Evolutionary conservation across 2,113 vertebrate species (phyloP).

Genomic region (Gymnogyps californianus): DNA sequence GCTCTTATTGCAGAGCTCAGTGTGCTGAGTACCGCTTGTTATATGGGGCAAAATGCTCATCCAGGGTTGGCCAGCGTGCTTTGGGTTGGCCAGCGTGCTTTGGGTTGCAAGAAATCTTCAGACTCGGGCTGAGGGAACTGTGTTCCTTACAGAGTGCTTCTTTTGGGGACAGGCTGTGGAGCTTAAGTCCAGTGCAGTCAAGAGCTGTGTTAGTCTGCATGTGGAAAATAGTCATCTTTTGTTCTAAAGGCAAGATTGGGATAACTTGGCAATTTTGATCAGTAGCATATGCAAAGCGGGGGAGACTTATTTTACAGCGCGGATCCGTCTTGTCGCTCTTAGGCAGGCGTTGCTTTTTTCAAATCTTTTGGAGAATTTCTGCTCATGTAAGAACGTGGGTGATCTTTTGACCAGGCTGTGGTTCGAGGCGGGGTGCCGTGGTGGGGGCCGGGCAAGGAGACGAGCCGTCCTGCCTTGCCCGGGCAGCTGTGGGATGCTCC

Average conservation of each 20-base stretch:
- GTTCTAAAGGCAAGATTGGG: conserved; percentile 1
- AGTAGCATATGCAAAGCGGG: not conserved
- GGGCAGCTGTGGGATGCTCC: not conserved
- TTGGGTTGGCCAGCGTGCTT: not conserved
- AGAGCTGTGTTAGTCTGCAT: not conserved
- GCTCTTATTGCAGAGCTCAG: not conserved
- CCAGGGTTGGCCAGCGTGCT: fast-evolving
- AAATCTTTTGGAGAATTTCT: not conserved
- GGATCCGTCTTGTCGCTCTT: not conserved
- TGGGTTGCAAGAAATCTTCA: not conserved
- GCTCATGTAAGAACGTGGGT: not conserved
- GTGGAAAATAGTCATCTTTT: conserved; percentile 31
- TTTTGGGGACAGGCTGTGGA: not conserved
- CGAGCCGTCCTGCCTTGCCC: not conserved
- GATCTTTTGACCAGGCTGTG: not conserved
- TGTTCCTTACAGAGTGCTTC: not conserved
- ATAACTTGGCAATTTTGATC: conserved; percentile 42
- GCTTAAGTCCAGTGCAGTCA: not conserved
- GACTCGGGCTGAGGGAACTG: not conserved
- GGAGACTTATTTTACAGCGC: not conserved
- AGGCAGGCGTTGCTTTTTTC: not conserved
- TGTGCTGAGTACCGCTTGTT: not conserved
- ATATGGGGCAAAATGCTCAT: fast-evolving
- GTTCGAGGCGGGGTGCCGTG: fast-evolving
- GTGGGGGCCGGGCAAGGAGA: not conserved